These are phyloP conservation scores for Formicarius rufipectus DNA, from an alignment of 2,113 vertebrate genomes.

Conservation along the genomic window DNA sequence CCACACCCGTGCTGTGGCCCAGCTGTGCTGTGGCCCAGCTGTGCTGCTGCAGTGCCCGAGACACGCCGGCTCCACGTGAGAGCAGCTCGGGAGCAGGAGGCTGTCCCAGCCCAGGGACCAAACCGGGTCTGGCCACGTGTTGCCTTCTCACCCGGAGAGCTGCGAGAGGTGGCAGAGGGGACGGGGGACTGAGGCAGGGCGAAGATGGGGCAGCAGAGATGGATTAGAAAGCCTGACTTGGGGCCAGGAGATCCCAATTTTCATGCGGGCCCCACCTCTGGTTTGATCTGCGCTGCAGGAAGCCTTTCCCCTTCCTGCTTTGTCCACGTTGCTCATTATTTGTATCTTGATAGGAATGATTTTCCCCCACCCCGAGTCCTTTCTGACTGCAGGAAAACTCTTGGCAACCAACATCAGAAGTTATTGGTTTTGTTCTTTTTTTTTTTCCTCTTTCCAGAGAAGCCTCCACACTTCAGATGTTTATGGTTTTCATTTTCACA, in stretches of 20 bases:
- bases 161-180: not conserved
- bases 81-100: conserved; percentile 22
- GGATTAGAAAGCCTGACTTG: not conserved
- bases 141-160: not conserved
- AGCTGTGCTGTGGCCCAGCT: conserved; percentile 56
- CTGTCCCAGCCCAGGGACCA: not conserved
- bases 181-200: rapidly evolving
- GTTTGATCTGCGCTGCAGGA: not conserved
- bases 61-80: conserved; percentile 39
- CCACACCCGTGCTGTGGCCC: no score
- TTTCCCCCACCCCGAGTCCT: not conserved
- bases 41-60: conserved; percentile 36
- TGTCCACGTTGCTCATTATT: not conserved
- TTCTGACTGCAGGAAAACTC: conserved; percentile 13
- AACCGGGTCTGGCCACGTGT: rapidly evolving
- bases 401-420: not conserved
- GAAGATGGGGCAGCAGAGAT: not conserved
- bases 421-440: no score
- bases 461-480: conserved; percentile 14
- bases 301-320: not conserved
- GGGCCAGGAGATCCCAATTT: not conserved
- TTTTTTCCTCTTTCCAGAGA: not conserved
- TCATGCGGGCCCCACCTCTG: not conserved
- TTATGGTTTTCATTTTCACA: conserved; percentile 44
- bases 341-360: not conserved